phyloP scores from a whole-genome alignment of 2,888 invertebrate species.

The Drosophila paramelanica region DNA sequence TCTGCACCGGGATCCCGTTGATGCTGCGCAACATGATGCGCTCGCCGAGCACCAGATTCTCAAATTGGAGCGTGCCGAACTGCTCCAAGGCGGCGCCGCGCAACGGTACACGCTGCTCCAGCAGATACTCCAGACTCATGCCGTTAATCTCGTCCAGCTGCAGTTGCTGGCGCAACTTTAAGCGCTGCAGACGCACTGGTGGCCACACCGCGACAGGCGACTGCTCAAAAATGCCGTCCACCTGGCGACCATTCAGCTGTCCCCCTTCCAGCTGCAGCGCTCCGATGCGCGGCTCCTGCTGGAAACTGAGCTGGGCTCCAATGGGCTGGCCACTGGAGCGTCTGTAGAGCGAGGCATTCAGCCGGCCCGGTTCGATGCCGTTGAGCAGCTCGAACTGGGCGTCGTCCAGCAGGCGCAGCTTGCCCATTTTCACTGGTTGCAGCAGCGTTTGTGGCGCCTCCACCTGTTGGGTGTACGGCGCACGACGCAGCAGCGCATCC shows the following conservation, averaged over 20 bases:
- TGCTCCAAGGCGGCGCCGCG: conserved; percentile 72
- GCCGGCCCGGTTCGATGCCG: conserved; percentile 66
- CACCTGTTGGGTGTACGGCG: conserved; percentile 55
- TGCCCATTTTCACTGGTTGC: conserved; percentile 30
- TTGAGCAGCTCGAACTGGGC: conserved; percentile 59
- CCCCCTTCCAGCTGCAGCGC: conserved; percentile 58
- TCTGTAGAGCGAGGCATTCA: conserved; percentile 82
- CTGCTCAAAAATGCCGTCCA: conserved; percentile 57
- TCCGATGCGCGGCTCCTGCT: conserved; percentile 40
- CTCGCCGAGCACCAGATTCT: conserved; percentile 70
- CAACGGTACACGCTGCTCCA: conserved; percentile 76
- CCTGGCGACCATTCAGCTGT: conserved; percentile 60
- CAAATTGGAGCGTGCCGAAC: conserved; percentile 78
- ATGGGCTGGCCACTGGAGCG: conserved; percentile 61
- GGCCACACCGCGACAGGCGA: conserved; percentile 49
- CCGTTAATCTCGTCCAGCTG: conserved; percentile 68
- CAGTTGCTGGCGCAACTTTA: conserved; percentile 59
- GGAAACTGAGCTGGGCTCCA: conserved; percentile 65
- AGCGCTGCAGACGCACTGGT: conserved; percentile 40
- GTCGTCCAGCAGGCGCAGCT: conserved; percentile 35
- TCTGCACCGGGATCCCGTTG: conserved; percentile 74
- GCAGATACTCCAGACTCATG: conserved; percentile 74
- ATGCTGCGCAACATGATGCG: conserved; percentile 70
- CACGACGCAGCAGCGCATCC: conserved; percentile 70
- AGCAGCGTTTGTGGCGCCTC: conserved; percentile 54